Conservation (phyloP, 2,888 invertebrate genomes). For the Alcis repandata region DNA sequence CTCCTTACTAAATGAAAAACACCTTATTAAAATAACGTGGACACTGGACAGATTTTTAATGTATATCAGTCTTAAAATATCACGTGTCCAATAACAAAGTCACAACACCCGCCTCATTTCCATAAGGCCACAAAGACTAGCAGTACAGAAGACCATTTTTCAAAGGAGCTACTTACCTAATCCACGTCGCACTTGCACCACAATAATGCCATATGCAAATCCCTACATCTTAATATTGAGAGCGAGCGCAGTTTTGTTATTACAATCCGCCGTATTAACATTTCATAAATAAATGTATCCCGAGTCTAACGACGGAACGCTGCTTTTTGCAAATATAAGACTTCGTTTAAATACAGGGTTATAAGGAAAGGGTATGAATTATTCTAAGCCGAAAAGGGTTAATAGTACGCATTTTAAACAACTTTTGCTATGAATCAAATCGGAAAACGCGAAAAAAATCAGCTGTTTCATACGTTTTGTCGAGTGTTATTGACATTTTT, state of each 20-base stretch:
- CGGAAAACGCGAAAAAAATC: no score
- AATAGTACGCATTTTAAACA: no score
- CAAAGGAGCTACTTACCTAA: slow-evolving; percentile 31
- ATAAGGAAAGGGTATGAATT: no score
- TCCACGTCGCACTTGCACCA: slow-evolving; percentile 38
- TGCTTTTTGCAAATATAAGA: slow-evolving; percentile 57
- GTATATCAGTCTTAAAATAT: neutral
- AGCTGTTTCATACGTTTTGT: no score
- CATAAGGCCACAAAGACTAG: slow-evolving; percentile 24
- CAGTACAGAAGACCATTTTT: slow-evolving; percentile 9
- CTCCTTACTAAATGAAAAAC: no score
- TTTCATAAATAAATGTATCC: slow-evolving; percentile 87
- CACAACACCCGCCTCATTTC: slow-evolving; percentile 9
- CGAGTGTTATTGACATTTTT: no score
- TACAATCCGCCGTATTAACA: slow-evolving; percentile 87
- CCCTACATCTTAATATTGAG: slow-evolving; percentile 86
- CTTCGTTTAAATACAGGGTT: slow-evolving; percentile 79
- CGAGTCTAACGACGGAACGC: slow-evolving; percentile 74
- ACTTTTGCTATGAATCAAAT: no score
- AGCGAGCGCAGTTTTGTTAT: slow-evolving; percentile 84
- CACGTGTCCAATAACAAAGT: neutral
- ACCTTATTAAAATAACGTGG: no score
- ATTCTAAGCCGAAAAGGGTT: no score
- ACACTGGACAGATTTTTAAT: no score
- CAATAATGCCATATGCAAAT: slow-evolving; percentile 79